A percentile compares a stretch with the other conserved stretches of the same genome.
phyloP scores from a whole-genome alignment of 2,113 vertebrate species.

The Phyllostomus discolor region DNA sequence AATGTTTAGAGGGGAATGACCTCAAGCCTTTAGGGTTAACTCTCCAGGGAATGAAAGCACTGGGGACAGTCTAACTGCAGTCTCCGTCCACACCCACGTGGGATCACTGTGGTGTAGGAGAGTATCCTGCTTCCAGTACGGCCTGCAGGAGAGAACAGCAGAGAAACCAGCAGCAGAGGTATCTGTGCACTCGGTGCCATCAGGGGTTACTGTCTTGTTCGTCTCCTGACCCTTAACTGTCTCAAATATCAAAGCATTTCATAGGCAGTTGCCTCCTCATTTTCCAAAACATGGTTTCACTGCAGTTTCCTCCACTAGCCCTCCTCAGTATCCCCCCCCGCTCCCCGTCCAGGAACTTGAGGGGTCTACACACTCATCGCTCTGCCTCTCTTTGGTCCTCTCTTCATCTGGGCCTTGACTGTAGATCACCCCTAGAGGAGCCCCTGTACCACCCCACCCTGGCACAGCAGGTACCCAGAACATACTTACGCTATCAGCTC shows the following conservation, averaged over 20 bases:
- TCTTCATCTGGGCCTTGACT: neutral
- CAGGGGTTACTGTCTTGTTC: fast-evolving
- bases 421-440: neutral
- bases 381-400: neutral
- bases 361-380: fast-evolving
- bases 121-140: neutral
- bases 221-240: fast-evolving
- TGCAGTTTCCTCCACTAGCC: fast-evolving
- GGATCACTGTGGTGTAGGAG: no score
- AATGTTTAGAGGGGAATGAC: fast-evolving
- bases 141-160: neutral
- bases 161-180: no score
- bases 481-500: fast-evolving
- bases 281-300: neutral
- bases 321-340: fast-evolving
- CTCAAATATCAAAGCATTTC: fast-evolving
- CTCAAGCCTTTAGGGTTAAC: neutral
- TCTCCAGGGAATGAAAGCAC: neutral
- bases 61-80: fast-evolving
- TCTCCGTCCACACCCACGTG: fast-evolving
- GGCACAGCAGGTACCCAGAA: neutral
- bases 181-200: fast-evolving
- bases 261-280: neutral
- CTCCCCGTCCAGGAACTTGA: neutral
- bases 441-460: fast-evolving